Percentiles rank a stretch among this genome's conserved stretches.
phyloP scores from a whole-genome alignment of 2,797 vertebrate species.

The Pantherophis alleghaniensis region DNA sequence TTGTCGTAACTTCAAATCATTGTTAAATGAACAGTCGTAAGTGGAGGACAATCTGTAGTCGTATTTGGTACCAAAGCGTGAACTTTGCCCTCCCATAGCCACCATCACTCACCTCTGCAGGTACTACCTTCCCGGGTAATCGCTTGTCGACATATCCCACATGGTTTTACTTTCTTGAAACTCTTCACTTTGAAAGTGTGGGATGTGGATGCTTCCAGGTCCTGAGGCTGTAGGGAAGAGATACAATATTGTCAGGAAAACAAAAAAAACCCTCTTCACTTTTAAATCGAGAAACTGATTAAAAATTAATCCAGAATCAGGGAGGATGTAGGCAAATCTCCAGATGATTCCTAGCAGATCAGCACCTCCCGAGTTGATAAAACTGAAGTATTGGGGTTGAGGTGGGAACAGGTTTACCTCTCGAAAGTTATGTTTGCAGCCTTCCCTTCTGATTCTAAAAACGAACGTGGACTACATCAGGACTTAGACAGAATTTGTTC shows the following conservation, averaged over 20 bases:
- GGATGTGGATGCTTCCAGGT: constrained; percentile 85
- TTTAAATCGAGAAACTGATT: not conserved
- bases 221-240: constrained; percentile 81
- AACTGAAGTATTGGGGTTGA: not conserved
- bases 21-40: not conserved
- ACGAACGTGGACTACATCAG: not conserved
- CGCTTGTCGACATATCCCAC: constrained; percentile 87
- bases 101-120: constrained; percentile 85
- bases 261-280: not conserved
- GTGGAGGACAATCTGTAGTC: not conserved
- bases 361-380: not conserved
- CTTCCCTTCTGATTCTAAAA: not conserved
- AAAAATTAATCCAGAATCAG: not conserved
- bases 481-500: not conserved
- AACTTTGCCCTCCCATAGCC: not conserved
- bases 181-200: constrained; percentile 92
- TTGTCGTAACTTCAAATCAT: not conserved
- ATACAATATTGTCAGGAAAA: not conserved
- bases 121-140: constrained; percentile 89
- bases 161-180: constrained; percentile 93
- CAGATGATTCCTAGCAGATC: not conserved
- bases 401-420: not conserved
- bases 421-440: not conserved
- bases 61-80: not conserved
- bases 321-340: not conserved